Conservation (phyloP, 92 coral and sea anemone species). For the Epizoanthus illoricatus region DNA sequence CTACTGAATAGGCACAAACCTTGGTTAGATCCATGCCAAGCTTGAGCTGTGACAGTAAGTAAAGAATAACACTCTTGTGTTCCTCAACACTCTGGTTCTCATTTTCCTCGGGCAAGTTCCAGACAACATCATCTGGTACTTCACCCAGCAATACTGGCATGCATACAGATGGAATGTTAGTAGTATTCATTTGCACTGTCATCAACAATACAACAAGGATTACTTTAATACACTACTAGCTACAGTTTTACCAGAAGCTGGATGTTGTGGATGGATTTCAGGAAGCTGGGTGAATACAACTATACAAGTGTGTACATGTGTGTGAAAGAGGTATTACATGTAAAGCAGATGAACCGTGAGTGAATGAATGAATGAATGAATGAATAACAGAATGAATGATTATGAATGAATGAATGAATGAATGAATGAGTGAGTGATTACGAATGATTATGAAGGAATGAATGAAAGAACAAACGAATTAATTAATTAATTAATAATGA, state of each 20-base stretch:
- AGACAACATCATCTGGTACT: constrained; percentile 27
- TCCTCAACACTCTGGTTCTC: constrained; percentile 97
- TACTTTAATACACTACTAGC: neutral
- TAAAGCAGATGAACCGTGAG: too few relatives aligned
- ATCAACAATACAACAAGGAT: neutral
- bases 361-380: too few relatives aligned
- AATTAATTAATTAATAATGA: neutral
- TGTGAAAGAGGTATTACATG: too few relatives aligned
- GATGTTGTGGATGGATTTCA: neutral
- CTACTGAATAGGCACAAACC: constrained; percentile 45
- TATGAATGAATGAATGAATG: neutral
- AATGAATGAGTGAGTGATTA: constrained; percentile 2
- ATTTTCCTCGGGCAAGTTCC: constrained; percentile 62
- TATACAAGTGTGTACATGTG: too few relatives aligned
- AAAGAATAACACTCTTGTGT: constrained; percentile 91
- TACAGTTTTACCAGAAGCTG: neutral
- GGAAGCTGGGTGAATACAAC: too few relatives aligned
- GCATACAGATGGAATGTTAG: neutral
- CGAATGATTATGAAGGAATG: neutral
- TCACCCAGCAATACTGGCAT: constrained; percentile 31
- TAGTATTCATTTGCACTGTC: too few relatives aligned
- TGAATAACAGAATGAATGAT: neutral
- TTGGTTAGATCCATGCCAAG: constrained; percentile 99
- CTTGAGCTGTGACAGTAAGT: constrained; percentile 89
- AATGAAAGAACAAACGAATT: neutral